phyloP scores from a whole-genome alignment of 2,888 invertebrate genomes.

The Isoperla grammatica region DNA sequence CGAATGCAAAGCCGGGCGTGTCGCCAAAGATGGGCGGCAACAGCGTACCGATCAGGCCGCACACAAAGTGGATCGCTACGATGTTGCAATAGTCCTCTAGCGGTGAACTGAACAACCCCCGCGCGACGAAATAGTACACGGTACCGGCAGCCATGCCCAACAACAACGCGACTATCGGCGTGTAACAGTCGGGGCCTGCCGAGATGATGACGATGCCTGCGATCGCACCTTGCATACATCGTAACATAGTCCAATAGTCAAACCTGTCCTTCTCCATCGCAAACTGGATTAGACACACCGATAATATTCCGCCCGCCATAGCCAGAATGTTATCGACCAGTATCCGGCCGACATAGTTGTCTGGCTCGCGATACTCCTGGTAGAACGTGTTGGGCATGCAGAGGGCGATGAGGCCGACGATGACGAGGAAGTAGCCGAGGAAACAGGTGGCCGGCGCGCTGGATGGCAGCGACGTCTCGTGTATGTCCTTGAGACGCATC shows the following conservation, averaged over 20 bases:
- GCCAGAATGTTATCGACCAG: constrained; percentile 34
- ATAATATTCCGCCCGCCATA: constrained; percentile 28
- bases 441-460: constrained; percentile 38
- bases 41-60: constrained; percentile 38
- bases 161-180: constrained; percentile 35
- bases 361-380: constrained; percentile 12
- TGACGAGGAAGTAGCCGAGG: constrained; percentile 40
- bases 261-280: constrained; percentile 29
- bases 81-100: constrained; percentile 43
- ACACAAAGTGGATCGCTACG: constrained; percentile 38
- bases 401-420: constrained; percentile 40
- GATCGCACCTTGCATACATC: constrained; percentile 41
- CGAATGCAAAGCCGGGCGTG: constrained; percentile 27
- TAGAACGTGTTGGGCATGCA: constrained; percentile 31
- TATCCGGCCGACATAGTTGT: constrained; percentile 23
- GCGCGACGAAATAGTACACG: constrained; percentile 36
- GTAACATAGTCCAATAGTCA: constrained; percentile 41
- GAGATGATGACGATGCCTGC: constrained; percentile 40
- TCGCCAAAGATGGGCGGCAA: constrained; percentile 36
- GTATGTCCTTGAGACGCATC: constrained; percentile 39
- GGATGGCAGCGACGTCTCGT: constrained; percentile 39
- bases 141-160: constrained; percentile 35
- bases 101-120: constrained; percentile 37
- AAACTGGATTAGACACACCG: constrained; percentile 26
- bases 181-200: constrained; percentile 39